These are phyloP conservation scores for Porphyrio hochstetteri DNA, from an alignment of 2,113 vertebrate genomes.

Conservation along the genomic window DNA sequence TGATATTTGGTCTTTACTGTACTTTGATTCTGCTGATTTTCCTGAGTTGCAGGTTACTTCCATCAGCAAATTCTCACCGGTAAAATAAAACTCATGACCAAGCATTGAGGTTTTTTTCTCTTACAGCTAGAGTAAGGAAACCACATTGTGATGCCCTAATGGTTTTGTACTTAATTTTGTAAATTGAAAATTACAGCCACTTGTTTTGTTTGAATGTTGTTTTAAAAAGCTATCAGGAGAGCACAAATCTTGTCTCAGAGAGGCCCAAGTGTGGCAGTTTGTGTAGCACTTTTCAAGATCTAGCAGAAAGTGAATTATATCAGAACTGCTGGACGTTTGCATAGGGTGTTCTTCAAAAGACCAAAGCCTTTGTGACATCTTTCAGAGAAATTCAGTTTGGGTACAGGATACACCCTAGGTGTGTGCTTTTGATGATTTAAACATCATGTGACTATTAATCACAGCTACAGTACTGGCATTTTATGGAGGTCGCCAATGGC, in stretches of 20 bases:
- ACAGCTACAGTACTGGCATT: background rate
- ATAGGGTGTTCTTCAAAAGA: background rate
- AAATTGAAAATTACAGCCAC: background rate
- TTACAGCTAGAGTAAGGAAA: constrained; percentile 4
- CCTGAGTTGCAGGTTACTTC: constrained; percentile 1
- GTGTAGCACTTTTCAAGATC: background rate
- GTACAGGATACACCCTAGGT: background rate
- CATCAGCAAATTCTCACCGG: constrained; percentile 21
- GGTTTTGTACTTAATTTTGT: background rate
- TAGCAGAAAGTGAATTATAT: background rate
- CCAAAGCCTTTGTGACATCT: background rate
- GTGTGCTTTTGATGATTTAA: background rate
- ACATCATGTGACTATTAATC: constrained; percentile 15
- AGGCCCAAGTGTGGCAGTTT: background rate
- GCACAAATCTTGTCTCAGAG: background rate
- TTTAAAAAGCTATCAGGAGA: background rate
- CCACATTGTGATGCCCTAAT: background rate
- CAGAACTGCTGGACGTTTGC: background rate
- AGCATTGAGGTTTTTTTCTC: background rate
- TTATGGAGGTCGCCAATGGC: background rate
- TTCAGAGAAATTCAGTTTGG: background rate
- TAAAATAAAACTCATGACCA: constrained; percentile 33
- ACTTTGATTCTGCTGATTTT: constrained; percentile 11
- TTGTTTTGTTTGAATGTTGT: background rate
- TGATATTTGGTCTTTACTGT: background rate